Evolutionary conservation across 2,888 invertebrate species (phyloP).

Genomic region (Yponomeuta sedellus): DNA sequence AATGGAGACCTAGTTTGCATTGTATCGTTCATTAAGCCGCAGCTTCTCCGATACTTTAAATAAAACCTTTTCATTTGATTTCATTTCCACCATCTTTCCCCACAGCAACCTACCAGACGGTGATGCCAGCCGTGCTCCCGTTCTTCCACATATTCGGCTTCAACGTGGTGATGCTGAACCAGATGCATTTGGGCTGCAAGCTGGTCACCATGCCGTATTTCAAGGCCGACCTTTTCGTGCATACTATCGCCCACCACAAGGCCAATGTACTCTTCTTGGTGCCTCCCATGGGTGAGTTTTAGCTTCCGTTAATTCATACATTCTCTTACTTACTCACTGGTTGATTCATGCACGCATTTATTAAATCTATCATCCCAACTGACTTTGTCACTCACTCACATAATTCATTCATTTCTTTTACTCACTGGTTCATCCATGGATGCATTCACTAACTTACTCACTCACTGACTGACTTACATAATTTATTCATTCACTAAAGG

Average conservation of each 20-base stretch:
- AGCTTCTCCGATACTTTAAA: no score
- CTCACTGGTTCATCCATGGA: no score
- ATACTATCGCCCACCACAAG: constrained; percentile 78
- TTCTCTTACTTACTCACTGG: background rate
- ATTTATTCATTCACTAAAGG: no score
- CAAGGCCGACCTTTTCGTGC: constrained; percentile 81
- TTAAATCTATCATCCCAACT: no score
- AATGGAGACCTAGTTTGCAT: no score
- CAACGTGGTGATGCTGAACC: constrained; percentile 77
- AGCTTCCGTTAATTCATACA: background rate
- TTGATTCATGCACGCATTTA: no score
- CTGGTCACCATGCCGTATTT: constrained; percentile 84
- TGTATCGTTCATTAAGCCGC: no score
- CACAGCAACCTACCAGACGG: constrained; percentile 74
- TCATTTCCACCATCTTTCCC: background rate
- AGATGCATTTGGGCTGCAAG: constrained; percentile 78
- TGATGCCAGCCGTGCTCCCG: constrained; percentile 82
- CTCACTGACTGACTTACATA: no score
- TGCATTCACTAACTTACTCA: no score
- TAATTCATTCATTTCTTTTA: no score
- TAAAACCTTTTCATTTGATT: no score
- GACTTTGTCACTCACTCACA: no score
- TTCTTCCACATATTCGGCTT: constrained; percentile 91
- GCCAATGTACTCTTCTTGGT: constrained; percentile 81
- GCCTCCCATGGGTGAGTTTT: constrained; percentile 83